These are phyloP conservation scores for Chaetodon trifasciatus DNA, from an alignment of 2,797 vertebrate species.

Conservation along the genomic window DNA sequence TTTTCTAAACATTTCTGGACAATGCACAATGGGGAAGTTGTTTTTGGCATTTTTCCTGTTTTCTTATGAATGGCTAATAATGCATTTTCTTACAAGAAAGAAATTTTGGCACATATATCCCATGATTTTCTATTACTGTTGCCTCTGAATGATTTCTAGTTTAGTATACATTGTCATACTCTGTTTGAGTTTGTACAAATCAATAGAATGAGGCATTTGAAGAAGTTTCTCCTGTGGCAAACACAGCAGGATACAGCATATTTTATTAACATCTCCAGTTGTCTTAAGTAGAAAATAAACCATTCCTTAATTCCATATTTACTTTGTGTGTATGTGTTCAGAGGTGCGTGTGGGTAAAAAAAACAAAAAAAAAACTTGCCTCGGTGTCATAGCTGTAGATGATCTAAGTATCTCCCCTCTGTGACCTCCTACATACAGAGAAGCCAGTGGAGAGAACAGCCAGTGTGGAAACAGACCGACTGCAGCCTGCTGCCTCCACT, in stretches of 20 bases:
- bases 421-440: slow-evolving; percentile 80
- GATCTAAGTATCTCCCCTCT: slow-evolving; percentile 11
- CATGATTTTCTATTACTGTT: not conserved
- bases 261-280: no score
- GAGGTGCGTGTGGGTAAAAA: not conserved
- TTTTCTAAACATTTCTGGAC: not conserved
- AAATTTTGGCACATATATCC: not conserved
- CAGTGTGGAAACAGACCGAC: slow-evolving; percentile 83
- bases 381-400: not conserved
- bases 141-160: not conserved
- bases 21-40: not conserved
- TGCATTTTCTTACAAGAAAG: not conserved
- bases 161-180: not conserved
- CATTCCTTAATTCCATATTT: not conserved
- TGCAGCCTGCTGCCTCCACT: slow-evolving; percentile 34
- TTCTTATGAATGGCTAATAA: not conserved
- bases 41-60: not conserved
- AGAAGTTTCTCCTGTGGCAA: no score
- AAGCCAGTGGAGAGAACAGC: slow-evolving; percentile 89
- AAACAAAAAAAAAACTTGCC: not conserved
- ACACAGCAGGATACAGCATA: no score
- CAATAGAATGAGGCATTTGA: not conserved
- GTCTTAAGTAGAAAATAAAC: not conserved
- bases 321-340: not conserved
- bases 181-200: not conserved